A percentile compares a stretch with the other conserved stretches of the same genome.
phyloP scores from a whole-genome alignment of 2,113 vertebrate genomes.

The Aspiorhynchus laticeps region DNA sequence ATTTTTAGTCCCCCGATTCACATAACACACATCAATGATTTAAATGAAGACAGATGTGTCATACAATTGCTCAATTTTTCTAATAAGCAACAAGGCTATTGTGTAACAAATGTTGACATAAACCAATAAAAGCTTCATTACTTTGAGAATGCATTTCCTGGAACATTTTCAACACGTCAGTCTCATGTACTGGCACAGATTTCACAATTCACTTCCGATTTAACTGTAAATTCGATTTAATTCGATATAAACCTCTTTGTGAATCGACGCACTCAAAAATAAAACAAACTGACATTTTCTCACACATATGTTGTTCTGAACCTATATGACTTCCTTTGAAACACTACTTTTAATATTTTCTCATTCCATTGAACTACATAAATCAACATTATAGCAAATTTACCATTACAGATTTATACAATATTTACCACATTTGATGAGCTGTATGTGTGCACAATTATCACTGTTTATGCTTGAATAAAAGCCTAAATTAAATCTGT shows the following conservation, averaged over 20 bases:
- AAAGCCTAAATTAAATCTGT: not conserved
- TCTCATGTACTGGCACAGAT: not conserved
- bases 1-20: not conserved
- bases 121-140: constrained; percentile 21
- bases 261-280: not conserved
- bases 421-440: not conserved
- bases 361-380: not conserved
- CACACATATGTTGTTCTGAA: no score
- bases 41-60: constrained; percentile 8
- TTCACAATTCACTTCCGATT: not conserved
- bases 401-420: not conserved
- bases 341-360: not conserved
- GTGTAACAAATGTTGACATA: constrained; percentile 38
- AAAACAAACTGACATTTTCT: no score
- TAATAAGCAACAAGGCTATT: constrained; percentile 15
- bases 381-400: not conserved
- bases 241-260: not conserved
- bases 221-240: not conserved
- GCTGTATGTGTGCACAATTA: not conserved
- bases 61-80: constrained; percentile 20
- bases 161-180: constrained; percentile 1
- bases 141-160: constrained; percentile 38
- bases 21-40: not conserved
- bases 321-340: not conserved
- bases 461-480: not conserved